phyloP scores from a whole-genome alignment of 2,797 vertebrate genomes.

The Molossus alvarezi region DNA sequence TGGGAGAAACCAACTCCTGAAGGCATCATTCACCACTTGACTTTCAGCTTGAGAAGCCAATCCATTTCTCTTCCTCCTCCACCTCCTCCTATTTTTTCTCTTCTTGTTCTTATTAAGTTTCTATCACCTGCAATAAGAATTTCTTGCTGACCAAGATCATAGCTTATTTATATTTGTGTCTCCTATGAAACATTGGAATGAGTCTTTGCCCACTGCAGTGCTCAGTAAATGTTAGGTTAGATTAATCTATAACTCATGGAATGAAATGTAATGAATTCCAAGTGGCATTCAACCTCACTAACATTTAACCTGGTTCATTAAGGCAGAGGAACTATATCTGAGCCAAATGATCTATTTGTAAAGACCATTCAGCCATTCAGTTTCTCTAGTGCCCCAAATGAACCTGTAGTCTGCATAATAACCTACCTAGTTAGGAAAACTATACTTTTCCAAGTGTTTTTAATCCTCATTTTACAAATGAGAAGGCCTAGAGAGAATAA shows the following conservation, averaged over 20 bases:
- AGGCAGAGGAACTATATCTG: constrained; percentile 27
- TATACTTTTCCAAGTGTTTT: constrained; percentile 17
- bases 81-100: not conserved
- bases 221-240: constrained; percentile 15
- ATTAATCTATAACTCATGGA: constrained; percentile 35
- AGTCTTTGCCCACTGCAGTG: not conserved
- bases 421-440: constrained; percentile 12
- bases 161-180: not conserved
- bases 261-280: constrained; percentile 31
- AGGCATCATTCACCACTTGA: not conserved
- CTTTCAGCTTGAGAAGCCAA: not conserved
- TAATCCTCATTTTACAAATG: not conserved
- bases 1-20: not conserved
- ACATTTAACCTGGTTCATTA: constrained; percentile 42
- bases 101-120: not conserved
- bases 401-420: not conserved
- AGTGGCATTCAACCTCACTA: not conserved
- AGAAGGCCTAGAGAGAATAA: not conserved
- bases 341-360: constrained; percentile 20
- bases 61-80: not conserved
- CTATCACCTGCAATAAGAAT: not conserved
- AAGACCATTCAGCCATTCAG: constrained; percentile 17
- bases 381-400: constrained; percentile 13
- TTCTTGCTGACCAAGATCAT: not conserved
- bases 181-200: not conserved